phyloP scores from a whole-genome alignment of 2,888 invertebrate genomes.

The Tipula helvola region DNA sequence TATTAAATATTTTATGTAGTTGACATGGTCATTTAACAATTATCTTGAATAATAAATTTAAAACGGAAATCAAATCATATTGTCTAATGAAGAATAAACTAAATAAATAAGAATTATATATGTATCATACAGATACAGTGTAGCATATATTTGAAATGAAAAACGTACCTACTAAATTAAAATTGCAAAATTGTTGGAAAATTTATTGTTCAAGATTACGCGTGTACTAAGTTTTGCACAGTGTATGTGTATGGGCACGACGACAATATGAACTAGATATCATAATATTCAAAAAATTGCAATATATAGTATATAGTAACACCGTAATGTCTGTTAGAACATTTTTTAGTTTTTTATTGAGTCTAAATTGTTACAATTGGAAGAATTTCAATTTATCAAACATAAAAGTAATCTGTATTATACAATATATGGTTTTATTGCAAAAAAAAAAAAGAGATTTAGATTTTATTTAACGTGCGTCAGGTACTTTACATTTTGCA shows the following conservation, averaged over 20 bases:
- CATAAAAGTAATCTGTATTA: not conserved
- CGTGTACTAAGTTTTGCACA: not conserved
- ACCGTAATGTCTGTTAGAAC: not conserved
- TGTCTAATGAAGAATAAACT: conserved; percentile 4
- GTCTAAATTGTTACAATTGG: not conserved
- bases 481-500: not conserved
- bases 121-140: not conserved
- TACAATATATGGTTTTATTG: not conserved
- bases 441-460: not conserved
- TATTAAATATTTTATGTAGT: not conserved
- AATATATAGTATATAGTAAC: not conserved
- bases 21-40: conserved; percentile 4
- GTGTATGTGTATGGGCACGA: not conserved
- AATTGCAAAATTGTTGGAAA: not conserved
- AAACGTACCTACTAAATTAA: not conserved
- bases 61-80: conserved; percentile 4
- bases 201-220: not conserved
- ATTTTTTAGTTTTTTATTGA: not conserved
- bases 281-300: not conserved
- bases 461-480: not conserved
- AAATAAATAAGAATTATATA: not conserved
- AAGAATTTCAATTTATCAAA: not conserved
- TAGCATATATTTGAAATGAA: not conserved
- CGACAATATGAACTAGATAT: not conserved
- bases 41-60: conserved; percentile 4